Conservation (phyloP, 2,888 invertebrate genomes). For the Iphiclides podalirius region DNA sequence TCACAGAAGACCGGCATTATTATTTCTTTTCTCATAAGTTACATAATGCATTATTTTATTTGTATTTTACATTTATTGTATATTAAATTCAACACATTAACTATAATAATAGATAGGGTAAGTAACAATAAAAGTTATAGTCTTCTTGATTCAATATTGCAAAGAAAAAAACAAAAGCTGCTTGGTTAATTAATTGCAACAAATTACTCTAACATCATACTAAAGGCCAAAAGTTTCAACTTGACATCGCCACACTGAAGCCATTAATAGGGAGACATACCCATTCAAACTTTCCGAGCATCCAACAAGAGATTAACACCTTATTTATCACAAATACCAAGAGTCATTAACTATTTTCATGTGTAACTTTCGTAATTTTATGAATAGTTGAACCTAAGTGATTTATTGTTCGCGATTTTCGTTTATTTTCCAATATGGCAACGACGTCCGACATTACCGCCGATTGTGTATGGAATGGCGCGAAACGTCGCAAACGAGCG, state of each 20-base stretch:
- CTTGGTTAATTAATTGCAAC: background rate
- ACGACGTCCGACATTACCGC: slow-evolving; percentile 37
- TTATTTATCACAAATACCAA: slow-evolving; percentile 9
- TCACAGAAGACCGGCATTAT: too few relatives aligned
- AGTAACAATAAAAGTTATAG: too few relatives aligned
- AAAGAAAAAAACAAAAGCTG: background rate
- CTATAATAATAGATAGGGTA: too few relatives aligned
- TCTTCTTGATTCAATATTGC: too few relatives aligned
- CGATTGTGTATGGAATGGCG: slow-evolving; percentile 51
- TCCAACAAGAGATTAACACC: slow-evolving; percentile 18
- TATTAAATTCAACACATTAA: too few relatives aligned
- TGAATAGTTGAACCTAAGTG: background rate
- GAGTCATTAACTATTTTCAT: slow-evolving; percentile 1
- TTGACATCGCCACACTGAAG: background rate
- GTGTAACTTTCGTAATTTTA: slow-evolving; percentile 5
- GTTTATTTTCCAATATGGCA: slow-evolving; percentile 25
- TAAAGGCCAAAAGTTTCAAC: background rate
- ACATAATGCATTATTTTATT: too few relatives aligned
- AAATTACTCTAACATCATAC: background rate
- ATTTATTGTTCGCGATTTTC: slow-evolving; percentile 16
- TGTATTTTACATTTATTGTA: too few relatives aligned
- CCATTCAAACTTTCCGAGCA: slow-evolving; percentile 22
- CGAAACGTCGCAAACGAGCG: slow-evolving; percentile 41
- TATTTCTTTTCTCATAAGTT: too few relatives aligned
- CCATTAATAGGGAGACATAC: slow-evolving; percentile 15